Percentiles rank a stretch among this genome's conserved stretches.
Conservation (phyloP, 2,797 vertebrate genomes). For the Micromesistius poutassou region DNA sequence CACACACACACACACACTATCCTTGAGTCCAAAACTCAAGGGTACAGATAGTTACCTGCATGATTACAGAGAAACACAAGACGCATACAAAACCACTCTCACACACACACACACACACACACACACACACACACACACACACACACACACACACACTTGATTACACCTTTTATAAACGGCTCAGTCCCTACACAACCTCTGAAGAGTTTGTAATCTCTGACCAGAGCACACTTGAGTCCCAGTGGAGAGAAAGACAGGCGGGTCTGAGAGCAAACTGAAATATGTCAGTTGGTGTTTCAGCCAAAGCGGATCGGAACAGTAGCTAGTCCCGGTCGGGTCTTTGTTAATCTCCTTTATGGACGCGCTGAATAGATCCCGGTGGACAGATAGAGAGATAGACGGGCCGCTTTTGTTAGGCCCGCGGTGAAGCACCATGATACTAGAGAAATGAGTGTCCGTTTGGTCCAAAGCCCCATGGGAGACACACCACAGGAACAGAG, state of each 20-base stretch:
- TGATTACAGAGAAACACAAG: neutral
- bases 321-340: constrained; percentile 29
- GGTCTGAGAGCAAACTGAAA: constrained; percentile 14
- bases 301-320: constrained; percentile 36
- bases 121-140: neutral
- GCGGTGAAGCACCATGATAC: constrained; percentile 20
- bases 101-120: neutral
- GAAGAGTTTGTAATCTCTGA: neutral
- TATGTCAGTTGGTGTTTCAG: constrained; percentile 36
- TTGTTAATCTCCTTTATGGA: constrained; percentile 56
- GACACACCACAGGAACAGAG: constrained; percentile 15
- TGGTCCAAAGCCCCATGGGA: constrained; percentile 3
- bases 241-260: constrained; percentile 11
- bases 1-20: no score
- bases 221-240: neutral
- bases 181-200: neutral
- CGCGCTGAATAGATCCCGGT: constrained; percentile 50
- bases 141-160: constrained; percentile 3
- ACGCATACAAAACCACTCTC: neutral
- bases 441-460: constrained; percentile 4
- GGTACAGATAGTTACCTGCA: neutral
- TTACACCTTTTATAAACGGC: neutral
- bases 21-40: neutral
- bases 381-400: constrained; percentile 53
- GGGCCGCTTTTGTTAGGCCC: constrained; percentile 46